These are phyloP conservation scores for Euplexia lucipara DNA, from an alignment of 2,888 invertebrate genomes.

Conservation along the genomic window DNA sequence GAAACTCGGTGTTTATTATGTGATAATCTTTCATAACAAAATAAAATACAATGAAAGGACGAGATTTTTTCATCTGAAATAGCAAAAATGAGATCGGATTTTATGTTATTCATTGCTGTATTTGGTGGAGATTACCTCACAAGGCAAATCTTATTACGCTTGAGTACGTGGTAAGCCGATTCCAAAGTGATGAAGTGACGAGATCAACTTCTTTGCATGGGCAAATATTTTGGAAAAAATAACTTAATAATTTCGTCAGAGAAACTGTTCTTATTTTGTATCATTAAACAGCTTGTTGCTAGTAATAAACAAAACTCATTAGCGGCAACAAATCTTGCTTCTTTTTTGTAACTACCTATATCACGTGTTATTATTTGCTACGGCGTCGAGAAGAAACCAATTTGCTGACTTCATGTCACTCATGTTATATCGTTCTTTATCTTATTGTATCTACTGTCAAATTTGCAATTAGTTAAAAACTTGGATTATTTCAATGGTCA, in stretches of 20 bases:
- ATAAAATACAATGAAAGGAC: slow-evolving; percentile 5
- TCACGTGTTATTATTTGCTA: too few relatives aligned
- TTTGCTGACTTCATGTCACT: too few relatives aligned
- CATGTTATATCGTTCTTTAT: too few relatives aligned
- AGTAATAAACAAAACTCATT: neutral
- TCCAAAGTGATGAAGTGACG: slow-evolving; percentile 33
- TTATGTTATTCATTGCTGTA: slow-evolving; percentile 50
- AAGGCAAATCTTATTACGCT: slow-evolving; percentile 55
- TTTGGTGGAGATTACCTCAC: slow-evolving; percentile 48
- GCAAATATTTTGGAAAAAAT: slow-evolving; percentile 24
- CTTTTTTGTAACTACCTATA: too few relatives aligned
- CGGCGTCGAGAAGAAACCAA: too few relatives aligned
- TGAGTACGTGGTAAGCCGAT: slow-evolving; percentile 51
- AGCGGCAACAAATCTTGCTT: too few relatives aligned
- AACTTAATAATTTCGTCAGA: slow-evolving; percentile 4
- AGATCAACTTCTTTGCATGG: slow-evolving; percentile 23
- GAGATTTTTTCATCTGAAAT: slow-evolving; percentile 15
- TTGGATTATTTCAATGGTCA: too few relatives aligned
- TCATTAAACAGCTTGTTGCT: neutral
- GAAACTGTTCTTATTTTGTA: neutral
- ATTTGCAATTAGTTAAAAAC: too few relatives aligned
- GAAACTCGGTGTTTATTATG: neutral
- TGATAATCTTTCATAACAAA: neutral
- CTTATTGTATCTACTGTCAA: too few relatives aligned
- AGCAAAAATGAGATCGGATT: slow-evolving; percentile 24